phyloP scores from a whole-genome alignment of 2,113 vertebrate genomes.

The Microcebus ravelobensis region DNA sequence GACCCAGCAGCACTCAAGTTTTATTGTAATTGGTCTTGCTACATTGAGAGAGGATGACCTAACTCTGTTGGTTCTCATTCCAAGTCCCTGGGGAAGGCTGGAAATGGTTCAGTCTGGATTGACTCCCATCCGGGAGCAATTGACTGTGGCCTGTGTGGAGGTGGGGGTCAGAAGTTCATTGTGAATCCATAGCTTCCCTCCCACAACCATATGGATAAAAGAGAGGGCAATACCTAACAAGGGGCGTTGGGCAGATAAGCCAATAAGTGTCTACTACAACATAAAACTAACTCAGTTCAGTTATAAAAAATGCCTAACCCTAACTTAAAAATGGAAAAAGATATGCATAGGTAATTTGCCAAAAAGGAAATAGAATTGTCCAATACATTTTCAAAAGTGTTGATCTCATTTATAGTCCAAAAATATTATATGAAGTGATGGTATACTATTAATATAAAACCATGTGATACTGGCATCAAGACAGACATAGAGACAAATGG shows the following conservation, averaged over 20 bases:
- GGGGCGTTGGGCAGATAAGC: not conserved
- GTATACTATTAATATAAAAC: not conserved
- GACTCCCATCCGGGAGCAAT: not conserved
- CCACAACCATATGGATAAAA: not conserved
- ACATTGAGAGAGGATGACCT: not conserved
- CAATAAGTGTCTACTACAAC: not conserved
- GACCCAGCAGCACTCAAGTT: not conserved
- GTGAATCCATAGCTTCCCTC: not conserved
- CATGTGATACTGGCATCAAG: not conserved
- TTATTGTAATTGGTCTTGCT: not conserved
- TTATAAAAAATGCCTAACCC: not conserved
- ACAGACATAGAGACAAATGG: not conserved
- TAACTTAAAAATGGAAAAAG: constrained; percentile 2
- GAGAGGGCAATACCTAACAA: not conserved
- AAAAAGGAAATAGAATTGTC: not conserved
- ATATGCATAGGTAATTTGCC: not conserved
- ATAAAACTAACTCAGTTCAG: not conserved
- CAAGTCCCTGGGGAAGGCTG: not conserved
- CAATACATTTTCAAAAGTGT: not conserved
- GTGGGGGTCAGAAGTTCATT: not conserved
- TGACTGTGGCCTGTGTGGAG: not conserved
- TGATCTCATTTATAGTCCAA: not conserved
- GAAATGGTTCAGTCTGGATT: not conserved
- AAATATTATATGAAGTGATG: not conserved
- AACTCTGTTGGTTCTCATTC: not conserved